A percentile compares a stretch with the other conserved stretches of the same genome.
Conservation (phyloP, 2,888 invertebrate genomes). For the Prosapia bicincta region DNA sequence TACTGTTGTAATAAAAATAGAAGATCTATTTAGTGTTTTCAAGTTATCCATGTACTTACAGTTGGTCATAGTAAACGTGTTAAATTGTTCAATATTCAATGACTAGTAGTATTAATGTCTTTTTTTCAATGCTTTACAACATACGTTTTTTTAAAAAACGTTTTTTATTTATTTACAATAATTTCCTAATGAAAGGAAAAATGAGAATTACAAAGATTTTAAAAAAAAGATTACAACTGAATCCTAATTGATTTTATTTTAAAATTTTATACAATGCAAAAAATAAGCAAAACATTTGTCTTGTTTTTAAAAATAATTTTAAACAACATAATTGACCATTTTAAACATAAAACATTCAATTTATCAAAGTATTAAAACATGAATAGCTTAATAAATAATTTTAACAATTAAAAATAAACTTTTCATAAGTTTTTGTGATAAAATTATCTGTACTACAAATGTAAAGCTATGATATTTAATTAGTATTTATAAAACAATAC, state of each 20-base stretch:
- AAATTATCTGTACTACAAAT: background rate
- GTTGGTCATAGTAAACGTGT: too few relatives aligned
- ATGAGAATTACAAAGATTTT: too few relatives aligned
- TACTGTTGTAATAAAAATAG: too few relatives aligned
- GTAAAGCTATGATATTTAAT: background rate
- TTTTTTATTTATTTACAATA: too few relatives aligned
- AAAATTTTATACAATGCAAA: background rate
- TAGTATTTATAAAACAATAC: background rate
- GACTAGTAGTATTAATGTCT: too few relatives aligned
- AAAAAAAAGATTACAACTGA: too few relatives aligned
- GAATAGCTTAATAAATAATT: background rate
- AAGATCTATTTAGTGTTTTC: too few relatives aligned
- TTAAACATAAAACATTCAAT: background rate
- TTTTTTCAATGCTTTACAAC: too few relatives aligned
- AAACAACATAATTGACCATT: background rate
- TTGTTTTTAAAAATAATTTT: background rate
- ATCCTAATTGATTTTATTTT: background rate
- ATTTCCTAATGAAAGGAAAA: too few relatives aligned
- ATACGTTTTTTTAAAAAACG: too few relatives aligned
- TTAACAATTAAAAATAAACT: background rate
- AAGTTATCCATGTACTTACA: too few relatives aligned
- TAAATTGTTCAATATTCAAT: too few relatives aligned
- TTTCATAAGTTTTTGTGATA: background rate
- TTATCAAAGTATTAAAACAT: background rate
- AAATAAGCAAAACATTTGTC: background rate